phyloP scores from a whole-genome alignment of 2,113 vertebrate species.

The Lepisosteus osseus region DNA sequence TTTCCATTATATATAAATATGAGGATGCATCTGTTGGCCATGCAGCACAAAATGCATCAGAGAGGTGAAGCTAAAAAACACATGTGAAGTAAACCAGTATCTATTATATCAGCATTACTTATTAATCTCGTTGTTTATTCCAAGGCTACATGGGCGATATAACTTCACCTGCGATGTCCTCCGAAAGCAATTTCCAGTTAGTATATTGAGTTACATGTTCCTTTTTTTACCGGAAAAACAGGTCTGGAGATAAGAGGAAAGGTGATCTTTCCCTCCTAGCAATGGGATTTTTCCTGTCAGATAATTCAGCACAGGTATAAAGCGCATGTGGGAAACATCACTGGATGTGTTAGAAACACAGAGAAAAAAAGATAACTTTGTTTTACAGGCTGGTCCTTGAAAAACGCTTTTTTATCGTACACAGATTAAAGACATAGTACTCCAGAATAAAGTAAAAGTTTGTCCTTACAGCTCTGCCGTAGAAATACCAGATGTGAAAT shows the following conservation, averaged over 20 bases:
- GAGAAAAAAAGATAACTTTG: too few relatives aligned
- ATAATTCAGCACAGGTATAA: slow-evolving; percentile 47
- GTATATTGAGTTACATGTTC: slow-evolving; percentile 61
- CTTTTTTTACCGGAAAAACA: slow-evolving; percentile 68
- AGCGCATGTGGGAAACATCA: not conserved
- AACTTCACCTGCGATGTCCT: slow-evolving; percentile 65
- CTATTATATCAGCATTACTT: slow-evolving; percentile 66
- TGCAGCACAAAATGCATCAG: too few relatives aligned
- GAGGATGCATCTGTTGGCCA: too few relatives aligned
- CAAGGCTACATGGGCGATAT: slow-evolving; percentile 48
- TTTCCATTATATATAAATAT: too few relatives aligned
- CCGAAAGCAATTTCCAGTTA: slow-evolving; percentile 57
- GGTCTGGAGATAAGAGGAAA: slow-evolving; percentile 68
- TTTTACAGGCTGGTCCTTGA: too few relatives aligned
- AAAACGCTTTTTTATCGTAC: too few relatives aligned
- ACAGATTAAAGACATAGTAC: too few relatives aligned
- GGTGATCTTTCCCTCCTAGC: slow-evolving; percentile 64
- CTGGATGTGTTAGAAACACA: too few relatives aligned
- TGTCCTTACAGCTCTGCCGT: too few relatives aligned
- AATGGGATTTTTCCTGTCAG: slow-evolving; percentile 40
- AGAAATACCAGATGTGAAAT: too few relatives aligned
- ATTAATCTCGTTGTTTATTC: slow-evolving; percentile 68
- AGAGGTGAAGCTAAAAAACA: slow-evolving; percentile 32
- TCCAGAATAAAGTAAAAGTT: too few relatives aligned
- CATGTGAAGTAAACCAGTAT: slow-evolving; percentile 59